These are phyloP conservation scores for Drosophila mimica DNA, from an alignment of 2,888 invertebrate species.

Conservation along the genomic window DNA sequence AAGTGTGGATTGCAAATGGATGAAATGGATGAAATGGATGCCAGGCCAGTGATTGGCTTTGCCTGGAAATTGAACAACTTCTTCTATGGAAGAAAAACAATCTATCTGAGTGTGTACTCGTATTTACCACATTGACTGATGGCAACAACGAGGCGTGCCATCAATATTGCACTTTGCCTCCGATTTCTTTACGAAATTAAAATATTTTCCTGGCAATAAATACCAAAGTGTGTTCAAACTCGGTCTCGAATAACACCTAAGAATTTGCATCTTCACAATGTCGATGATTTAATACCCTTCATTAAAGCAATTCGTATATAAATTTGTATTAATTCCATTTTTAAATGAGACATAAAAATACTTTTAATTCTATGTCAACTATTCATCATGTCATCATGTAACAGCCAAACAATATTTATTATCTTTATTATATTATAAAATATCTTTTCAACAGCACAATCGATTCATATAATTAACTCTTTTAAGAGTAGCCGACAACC, in stretches of 20 bases:
- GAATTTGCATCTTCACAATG: not conserved
- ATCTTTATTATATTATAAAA: too few relatives aligned
- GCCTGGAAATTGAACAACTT: constrained; percentile 13
- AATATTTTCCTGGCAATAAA: constrained; percentile 23
- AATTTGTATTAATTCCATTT: not conserved
- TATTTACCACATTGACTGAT: constrained; percentile 14
- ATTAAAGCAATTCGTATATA: not conserved
- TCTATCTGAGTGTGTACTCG: constrained; percentile 10
- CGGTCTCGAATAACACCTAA: not conserved
- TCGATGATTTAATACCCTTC: not conserved
- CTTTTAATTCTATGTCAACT: not conserved
- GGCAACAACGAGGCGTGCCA: constrained; percentile 4
- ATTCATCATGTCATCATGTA: too few relatives aligned
- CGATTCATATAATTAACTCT: not conserved
- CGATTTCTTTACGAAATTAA: constrained; percentile 34
- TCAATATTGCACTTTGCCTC: constrained; percentile 15
- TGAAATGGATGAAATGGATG: constrained; percentile 6
- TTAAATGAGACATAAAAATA: not conserved
- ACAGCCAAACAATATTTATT: not conserved
- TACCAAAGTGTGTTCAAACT: not conserved
- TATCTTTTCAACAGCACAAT: not conserved
- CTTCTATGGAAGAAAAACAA: constrained; percentile 22
- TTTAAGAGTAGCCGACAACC: not conserved
- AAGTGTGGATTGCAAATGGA: constrained; percentile 13
- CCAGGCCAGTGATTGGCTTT: constrained; percentile 22